Evolutionary conservation across 2,888 invertebrate genomes (phyloP), one percentile per base, ranked within the genome.

Genomic region (Synanthedon formicaeformis): DNA sequence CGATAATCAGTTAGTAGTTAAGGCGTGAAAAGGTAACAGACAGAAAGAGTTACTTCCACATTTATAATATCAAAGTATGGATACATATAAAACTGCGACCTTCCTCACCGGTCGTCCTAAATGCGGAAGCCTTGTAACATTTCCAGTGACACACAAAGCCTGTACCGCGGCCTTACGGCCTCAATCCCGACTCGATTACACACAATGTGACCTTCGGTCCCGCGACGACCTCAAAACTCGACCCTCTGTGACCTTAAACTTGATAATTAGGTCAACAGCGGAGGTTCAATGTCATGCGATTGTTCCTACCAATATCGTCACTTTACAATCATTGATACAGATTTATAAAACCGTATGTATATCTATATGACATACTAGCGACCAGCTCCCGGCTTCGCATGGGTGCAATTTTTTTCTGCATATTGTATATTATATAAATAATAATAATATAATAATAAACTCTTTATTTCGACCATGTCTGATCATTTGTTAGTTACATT

Each of bases 141-240:
- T 52, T 49, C 49, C 49, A 18, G 16, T 51, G 49, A 14, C 23
- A 14, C 16, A 49, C 23, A 49, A 14, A 12, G 11, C 11, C 23
- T 16, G 12, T 5, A 13, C 16, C 49, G 49, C 16, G 49, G 23
- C 49, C 49, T 23, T 16, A 13, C 16, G 49, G 13, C 49, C 49
- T 49, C 18, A 23, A 49, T 49, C 8, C 13, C 16, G 16, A 14
- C 49, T 6, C 16, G 51, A 57, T 55, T 34, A 53, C 34, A 12
- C 50, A 49, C 45, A 48, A 50, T 45, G 55, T 52, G 54, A 45
- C 57, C 53, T 14, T 48, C n/a, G 50, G 52, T 55, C 55, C 57
- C 53, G 52, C 55, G 13, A 56, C 18, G 40, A 40, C 41, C 23
- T 18, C 11, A 6, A 53, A 34, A 40, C 27, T 18, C 23, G 49